phyloP scores from a whole-genome alignment of 2,797 vertebrate genomes.

The Cyclura pinguis region DNA sequence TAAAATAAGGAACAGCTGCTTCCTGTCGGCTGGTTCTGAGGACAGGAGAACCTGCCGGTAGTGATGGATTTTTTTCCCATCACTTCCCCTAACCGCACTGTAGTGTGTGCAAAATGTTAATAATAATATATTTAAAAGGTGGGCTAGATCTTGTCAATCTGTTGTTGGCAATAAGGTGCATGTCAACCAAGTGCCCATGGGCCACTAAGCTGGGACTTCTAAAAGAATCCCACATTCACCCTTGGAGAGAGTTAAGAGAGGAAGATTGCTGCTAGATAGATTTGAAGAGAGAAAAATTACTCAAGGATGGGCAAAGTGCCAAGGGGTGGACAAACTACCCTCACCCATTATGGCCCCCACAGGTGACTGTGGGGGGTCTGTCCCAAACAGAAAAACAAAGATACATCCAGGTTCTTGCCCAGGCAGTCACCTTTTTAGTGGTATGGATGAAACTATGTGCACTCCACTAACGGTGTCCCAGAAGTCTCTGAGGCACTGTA shows the following conservation, averaged over 20 bases:
- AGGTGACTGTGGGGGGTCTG: not conserved
- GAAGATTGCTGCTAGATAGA: not conserved
- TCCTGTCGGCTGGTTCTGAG: conserved; percentile 49
- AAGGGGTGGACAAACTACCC: rapidly evolving
- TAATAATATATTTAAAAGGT: not conserved
- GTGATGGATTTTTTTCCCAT: conserved; percentile 6
- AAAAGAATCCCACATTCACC: conserved; percentile 46
- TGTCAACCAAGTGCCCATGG: conserved; percentile 55
- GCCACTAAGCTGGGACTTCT: conserved; percentile 42
- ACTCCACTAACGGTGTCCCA: not conserved
- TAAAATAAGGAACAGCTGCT: conserved; percentile 62
- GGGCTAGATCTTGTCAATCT: conserved; percentile 37
- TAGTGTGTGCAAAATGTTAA: not conserved
- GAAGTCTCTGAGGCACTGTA: no score
- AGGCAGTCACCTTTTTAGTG: no score
- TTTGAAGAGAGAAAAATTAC: no score
- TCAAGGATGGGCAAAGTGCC: not conserved
- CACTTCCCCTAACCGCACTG: conserved; percentile 21
- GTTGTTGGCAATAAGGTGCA: conserved; percentile 59
- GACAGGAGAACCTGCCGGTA: not conserved
- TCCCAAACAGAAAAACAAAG: no score
- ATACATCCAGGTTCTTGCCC: no score
- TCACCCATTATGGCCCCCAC: no score
- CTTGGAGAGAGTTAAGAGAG: not conserved
- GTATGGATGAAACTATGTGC: no score